Evolutionary conservation across 2,797 vertebrate genomes (phyloP).

Genomic region (Syngnathus rostellatus): DNA sequence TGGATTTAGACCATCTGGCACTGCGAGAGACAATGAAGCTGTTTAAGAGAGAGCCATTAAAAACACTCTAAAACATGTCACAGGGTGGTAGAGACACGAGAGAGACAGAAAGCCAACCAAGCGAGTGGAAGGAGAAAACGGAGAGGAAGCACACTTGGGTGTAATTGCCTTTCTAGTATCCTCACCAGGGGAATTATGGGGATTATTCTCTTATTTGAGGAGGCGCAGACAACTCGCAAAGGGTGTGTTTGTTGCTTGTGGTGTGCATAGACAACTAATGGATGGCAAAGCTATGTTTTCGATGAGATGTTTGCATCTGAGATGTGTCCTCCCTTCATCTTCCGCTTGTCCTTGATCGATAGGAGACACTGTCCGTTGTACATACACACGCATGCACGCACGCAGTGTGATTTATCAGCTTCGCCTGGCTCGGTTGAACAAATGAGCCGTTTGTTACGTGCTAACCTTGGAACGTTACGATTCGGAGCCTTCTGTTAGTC

Average conservation of each 20-base stretch:
- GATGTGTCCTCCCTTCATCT: not conserved
- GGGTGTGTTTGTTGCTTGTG: slow-evolving; percentile 14
- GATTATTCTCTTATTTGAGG: slow-evolving; percentile 23
- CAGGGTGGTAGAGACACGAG: not conserved
- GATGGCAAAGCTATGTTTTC: not conserved
- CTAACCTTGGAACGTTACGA: slow-evolving; percentile 16
- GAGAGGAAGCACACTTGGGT: slow-evolving; percentile 41
- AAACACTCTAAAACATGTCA: slow-evolving; percentile 26
- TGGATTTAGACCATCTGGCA: not conserved
- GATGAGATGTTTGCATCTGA: not conserved
- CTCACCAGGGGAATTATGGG: slow-evolving; percentile 40
- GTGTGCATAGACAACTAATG: slow-evolving; percentile 9
- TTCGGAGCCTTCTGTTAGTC: slow-evolving; percentile 9
- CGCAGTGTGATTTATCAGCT: slow-evolving; percentile 31
- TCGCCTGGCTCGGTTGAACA: slow-evolving; percentile 23
- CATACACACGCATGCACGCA: slow-evolving; percentile 11
- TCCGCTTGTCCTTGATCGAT: slow-evolving; percentile 26
- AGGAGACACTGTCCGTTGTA: slow-evolving; percentile 20
- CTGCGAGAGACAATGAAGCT: not conserved
- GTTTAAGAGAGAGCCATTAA: slow-evolving; percentile 23
- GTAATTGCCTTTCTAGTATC: slow-evolving; percentile 43
- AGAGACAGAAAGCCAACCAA: slow-evolving; percentile 6
- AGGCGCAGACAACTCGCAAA: not conserved
- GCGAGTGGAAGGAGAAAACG: slow-evolving; percentile 31
- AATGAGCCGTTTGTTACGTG: slow-evolving; percentile 33